Percentiles rank a stretch among this genome's conserved stretches.
Evolutionary conservation across 2,113 vertebrate species (phyloP).

Genomic region (Pampusana beccarii): DNA sequence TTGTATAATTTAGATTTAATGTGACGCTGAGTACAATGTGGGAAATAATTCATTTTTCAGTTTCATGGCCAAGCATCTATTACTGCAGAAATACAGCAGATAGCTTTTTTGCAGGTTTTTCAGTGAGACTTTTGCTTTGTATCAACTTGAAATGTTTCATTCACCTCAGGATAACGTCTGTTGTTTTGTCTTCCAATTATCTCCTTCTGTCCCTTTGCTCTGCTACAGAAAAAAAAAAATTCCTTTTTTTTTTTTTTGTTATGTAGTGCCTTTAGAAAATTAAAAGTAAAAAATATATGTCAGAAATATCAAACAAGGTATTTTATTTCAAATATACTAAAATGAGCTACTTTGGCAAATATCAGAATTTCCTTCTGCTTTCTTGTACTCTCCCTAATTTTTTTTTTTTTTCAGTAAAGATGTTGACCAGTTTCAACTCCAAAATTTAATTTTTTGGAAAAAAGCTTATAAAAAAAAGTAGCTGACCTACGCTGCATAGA

Average conservation of each 20-base stretch:
- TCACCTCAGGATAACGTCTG: not conserved
- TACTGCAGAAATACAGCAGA: not conserved
- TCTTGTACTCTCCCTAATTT: not conserved
- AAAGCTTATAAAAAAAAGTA: not conserved
- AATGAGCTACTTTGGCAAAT: not conserved
- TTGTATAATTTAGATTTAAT: conserved; percentile 46
- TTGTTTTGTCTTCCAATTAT: not conserved
- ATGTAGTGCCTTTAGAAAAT: not conserved
- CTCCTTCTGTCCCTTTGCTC: not conserved
- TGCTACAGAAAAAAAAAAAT: not conserved
- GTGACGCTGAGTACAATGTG: not conserved
- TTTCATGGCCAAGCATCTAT: not conserved
- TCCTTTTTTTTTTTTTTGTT: not conserved
- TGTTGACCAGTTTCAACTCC: not conserved
- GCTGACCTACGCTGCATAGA: not conserved
- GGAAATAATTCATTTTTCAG: conserved; percentile 46
- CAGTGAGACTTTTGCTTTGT: not conserved
- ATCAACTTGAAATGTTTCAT: not conserved
- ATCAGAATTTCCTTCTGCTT: not conserved
- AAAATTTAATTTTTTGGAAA: not conserved
- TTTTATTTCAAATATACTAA: not conserved
- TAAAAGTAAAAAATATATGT: not conserved
- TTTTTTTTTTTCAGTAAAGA: not conserved
- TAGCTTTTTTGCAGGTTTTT: not conserved
- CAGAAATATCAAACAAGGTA: not conserved